Evolutionary conservation across 2,113 vertebrate species (phyloP).

Genomic region (Lepus americanus): DNA sequence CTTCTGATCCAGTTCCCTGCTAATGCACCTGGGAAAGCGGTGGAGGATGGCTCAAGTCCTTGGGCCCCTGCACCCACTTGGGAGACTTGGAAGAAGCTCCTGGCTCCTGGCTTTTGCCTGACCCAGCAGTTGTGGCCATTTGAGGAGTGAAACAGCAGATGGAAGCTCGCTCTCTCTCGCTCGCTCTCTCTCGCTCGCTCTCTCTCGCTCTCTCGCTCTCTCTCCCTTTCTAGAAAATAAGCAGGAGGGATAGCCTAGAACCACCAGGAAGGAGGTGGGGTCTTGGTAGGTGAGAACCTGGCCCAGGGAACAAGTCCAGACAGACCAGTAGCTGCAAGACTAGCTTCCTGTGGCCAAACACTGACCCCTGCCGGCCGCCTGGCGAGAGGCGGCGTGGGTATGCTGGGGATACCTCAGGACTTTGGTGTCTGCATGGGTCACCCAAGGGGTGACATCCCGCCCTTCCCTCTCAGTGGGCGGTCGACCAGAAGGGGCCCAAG

Average conservation of each 20-base stretch:
- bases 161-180: too few relatives aligned
- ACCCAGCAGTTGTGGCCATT: too few relatives aligned
- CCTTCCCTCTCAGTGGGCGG: not conserved
- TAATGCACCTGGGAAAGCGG: too few relatives aligned
- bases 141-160: too few relatives aligned
- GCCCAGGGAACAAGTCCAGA: not conserved
- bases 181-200: too few relatives aligned
- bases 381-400: not conserved
- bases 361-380: conserved; percentile 68
- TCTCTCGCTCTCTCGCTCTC: too few relatives aligned
- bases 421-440: not conserved
- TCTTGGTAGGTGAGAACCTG: not conserved
- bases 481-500: not conserved
- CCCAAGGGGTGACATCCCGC: not conserved
- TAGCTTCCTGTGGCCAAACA: conserved; percentile 48
- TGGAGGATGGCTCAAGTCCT: too few relatives aligned
- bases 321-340: not conserved
- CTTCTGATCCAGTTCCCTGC: too few relatives aligned
- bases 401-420: not conserved
- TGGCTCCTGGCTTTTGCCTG: too few relatives aligned
- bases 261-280: not conserved
- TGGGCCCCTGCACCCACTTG: too few relatives aligned
- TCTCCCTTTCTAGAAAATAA: too few relatives aligned
- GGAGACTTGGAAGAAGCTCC: too few relatives aligned
- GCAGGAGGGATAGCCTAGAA: not conserved